phyloP scores from a whole-genome alignment of 2,888 invertebrate genomes.

The Nomada flava region DNA sequence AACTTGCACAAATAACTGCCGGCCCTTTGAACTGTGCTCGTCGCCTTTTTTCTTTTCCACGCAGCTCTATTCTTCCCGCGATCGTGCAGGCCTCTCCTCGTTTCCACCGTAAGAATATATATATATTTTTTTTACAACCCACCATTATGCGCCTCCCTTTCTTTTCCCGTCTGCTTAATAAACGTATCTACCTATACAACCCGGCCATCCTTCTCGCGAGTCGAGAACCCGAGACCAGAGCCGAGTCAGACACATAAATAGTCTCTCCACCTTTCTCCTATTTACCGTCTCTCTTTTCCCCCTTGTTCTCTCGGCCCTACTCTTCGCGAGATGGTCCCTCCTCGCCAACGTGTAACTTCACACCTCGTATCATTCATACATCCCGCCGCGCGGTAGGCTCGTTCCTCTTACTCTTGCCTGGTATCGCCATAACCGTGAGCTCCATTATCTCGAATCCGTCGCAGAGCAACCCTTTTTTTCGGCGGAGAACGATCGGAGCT shows the following conservation, averaged over 20 bases:
- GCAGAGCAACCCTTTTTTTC: constrained; percentile 3
- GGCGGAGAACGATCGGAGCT: constrained; percentile 18
- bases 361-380: constrained; percentile 68
- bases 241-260: constrained; percentile 72
- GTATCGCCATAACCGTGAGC: constrained; percentile 55
- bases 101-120: neutral
- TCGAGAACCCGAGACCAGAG: constrained; percentile 63
- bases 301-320: neutral
- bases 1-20: constrained; percentile 23
- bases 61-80: neutral
- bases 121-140: constrained; percentile 1
- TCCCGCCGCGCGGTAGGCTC: constrained; percentile 35
- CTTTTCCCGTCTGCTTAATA: constrained; percentile 57
- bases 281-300: neutral
- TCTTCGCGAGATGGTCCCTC: constrained; percentile 7
- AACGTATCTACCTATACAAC: constrained; percentile 64
- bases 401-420: constrained; percentile 42
- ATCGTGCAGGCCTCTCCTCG: neutral
- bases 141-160: constrained; percentile 2
- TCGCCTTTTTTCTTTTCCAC: constrained; percentile 5
- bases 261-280: constrained; percentile 42
- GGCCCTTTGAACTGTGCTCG: neutral
- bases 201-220: constrained; percentile 51
- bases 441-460: constrained; percentile 51
- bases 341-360: constrained; percentile 66